Conservation (phyloP, 2,113 vertebrate species). For the Lasiurus borealis region DNA sequence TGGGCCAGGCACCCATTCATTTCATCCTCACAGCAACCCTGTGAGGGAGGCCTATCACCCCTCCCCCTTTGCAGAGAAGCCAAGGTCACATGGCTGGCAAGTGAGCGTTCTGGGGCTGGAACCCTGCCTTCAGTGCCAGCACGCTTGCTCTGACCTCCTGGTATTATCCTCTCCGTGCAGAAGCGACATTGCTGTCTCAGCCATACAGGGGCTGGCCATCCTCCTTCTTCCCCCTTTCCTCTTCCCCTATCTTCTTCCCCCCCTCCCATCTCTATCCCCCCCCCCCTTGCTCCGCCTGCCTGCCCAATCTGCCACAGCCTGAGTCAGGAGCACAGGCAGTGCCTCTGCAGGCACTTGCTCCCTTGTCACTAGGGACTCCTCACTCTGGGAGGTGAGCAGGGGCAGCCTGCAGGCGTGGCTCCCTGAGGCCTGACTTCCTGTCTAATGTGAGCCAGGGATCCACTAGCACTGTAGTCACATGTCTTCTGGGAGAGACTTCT, state of each 20-base stretch:
- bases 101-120: neutral
- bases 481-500: neutral
- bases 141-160: neutral
- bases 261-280: too few relatives aligned
- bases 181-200: neutral
- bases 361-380: neutral
- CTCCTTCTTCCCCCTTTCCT: too few relatives aligned
- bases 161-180: neutral
- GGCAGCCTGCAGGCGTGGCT: neutral
- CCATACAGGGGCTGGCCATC: rapidly evolving
- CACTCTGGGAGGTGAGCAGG: neutral
- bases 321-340: neutral
- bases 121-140: neutral
- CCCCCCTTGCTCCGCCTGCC: neutral
- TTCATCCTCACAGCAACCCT: neutral
- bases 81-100: neutral
- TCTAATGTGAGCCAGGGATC: neutral
- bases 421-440: neutral
- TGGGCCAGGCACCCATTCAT: neutral
- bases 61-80: neutral
- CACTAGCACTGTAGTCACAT: neutral
- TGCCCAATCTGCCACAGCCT: neutral
- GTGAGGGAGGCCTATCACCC: neutral
- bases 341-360: neutral
- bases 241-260: too few relatives aligned